Conservation (phyloP, 2,113 vertebrate species). For the Promerops cafer region DNA sequence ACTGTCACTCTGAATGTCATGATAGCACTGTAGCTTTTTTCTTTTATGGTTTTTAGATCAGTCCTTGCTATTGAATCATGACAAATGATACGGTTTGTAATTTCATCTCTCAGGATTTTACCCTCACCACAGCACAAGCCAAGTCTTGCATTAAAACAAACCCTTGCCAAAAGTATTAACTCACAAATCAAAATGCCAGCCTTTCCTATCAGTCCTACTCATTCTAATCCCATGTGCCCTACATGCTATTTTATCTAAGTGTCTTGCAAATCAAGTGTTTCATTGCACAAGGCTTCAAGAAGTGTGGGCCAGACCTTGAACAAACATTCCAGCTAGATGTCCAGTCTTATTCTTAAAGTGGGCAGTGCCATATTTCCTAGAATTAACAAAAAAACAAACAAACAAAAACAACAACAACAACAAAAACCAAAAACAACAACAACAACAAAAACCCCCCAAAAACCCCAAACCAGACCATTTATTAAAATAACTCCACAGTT, state of each 20-base stretch:
- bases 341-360: not conserved
- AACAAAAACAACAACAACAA: too few species aligned
- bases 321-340: not conserved
- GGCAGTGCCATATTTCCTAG: not conserved
- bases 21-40: not conserved
- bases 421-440: too few species aligned
- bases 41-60: not conserved
- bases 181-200: not conserved
- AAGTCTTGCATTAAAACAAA: constrained; percentile 13
- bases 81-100: not conserved
- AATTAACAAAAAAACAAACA: not conserved
- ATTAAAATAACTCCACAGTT: not conserved
- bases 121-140: not conserved
- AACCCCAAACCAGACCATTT: not conserved
- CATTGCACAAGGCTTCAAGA: not conserved
- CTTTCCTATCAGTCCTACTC: not conserved
- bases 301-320: not conserved
- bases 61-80: not conserved
- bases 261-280: not conserved
- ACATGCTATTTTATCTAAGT: not conserved
- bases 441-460: too few species aligned
- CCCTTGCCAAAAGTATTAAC: not conserved
- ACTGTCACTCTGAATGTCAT: not conserved
- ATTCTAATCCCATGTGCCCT: not conserved
- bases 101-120: not conserved